These are phyloP conservation scores for Limnothrissa miodon DNA, from an alignment of 2,113 vertebrate genomes.

Conservation along the genomic window DNA sequence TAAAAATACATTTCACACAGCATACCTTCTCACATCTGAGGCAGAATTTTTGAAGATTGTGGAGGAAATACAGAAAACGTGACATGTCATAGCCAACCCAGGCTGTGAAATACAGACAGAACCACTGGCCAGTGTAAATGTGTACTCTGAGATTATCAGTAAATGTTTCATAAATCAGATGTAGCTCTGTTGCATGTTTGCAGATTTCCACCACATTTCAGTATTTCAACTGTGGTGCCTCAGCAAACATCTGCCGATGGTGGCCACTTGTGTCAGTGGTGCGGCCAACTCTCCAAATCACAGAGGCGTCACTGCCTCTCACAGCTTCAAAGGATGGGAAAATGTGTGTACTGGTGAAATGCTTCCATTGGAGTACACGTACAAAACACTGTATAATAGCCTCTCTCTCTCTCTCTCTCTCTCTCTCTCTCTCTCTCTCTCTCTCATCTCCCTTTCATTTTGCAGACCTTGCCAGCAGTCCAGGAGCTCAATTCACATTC, in stretches of 20 bases:
- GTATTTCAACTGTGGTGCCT: neutral
- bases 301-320: neutral
- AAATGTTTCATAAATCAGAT: neutral
- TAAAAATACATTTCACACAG: neutral
- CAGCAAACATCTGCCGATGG: neutral
- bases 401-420: neutral
- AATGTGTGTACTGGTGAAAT: too few species aligned
- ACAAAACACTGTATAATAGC: neutral
- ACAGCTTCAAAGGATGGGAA: neutral
- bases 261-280: neutral
- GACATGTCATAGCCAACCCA: neutral
- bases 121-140: neutral
- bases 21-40: neutral
- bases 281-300: neutral
- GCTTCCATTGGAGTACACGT: too few species aligned
- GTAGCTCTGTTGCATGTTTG: neutral
- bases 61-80: neutral
- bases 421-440: neutral
- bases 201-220: neutral
- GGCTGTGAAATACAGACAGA: neutral
- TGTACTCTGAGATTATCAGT: neutral
- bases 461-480: constrained; percentile 78
- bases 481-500: constrained; percentile 83
- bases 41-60: neutral
- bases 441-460: constrained; percentile 1